Evolutionary conservation across 2,113 vertebrate genomes (phyloP).

Genomic region (Carollia perspicillata): DNA sequence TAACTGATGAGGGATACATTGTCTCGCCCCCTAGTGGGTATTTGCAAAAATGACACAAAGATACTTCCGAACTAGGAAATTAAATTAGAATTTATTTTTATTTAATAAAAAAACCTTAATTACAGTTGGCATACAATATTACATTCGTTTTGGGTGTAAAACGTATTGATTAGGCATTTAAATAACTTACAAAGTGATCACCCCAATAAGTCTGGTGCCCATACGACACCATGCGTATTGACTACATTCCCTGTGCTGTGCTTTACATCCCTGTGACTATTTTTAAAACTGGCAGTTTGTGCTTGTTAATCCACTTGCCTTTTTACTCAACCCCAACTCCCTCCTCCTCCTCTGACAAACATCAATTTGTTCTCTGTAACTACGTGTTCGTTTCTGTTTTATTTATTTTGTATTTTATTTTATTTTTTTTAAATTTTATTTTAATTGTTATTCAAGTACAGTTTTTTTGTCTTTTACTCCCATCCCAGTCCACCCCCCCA

Average conservation of each 20-base stretch:
- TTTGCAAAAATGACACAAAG: background rate
- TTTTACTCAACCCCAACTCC: background rate
- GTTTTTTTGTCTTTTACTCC: no score
- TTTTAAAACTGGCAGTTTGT: background rate
- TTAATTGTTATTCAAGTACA: no score
- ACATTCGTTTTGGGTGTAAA: background rate
- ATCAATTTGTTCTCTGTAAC: background rate
- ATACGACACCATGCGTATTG: background rate
- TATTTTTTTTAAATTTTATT: no score
- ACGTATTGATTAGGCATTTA: background rate
- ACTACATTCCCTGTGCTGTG: no score
- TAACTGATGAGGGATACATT: background rate
- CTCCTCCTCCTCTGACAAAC: background rate
- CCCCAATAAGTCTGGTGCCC: background rate
- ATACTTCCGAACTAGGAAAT: background rate
- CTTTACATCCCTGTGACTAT: background rate
- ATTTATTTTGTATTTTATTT: no score
- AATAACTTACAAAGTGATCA: background rate
- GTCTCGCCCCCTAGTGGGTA: background rate
- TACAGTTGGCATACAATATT: background rate
- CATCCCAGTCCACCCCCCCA: no score
- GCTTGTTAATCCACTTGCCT: background rate
- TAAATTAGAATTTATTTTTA: background rate
- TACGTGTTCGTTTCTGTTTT: background rate
- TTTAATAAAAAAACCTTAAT: background rate